These are phyloP conservation scores for Sebastes wilsoni DNA, from an alignment of 2,797 vertebrate species.

Conservation along the genomic window DNA sequence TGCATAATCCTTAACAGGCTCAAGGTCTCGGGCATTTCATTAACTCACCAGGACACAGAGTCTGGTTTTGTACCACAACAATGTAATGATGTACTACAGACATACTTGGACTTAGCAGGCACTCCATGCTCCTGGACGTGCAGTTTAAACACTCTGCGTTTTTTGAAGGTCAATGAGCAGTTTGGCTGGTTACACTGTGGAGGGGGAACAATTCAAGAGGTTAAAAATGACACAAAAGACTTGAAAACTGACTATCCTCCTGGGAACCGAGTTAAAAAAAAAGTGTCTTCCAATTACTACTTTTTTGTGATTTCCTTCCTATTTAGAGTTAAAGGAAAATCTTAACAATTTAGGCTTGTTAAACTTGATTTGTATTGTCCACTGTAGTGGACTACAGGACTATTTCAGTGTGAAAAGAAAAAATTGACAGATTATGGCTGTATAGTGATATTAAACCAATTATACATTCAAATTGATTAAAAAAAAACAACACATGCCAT, in stretches of 20 bases:
- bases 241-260: background rate
- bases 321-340: no score
- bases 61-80: background rate
- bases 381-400: no score
- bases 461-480: no score
- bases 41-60: background rate
- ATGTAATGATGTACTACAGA: background rate
- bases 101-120: conserved; percentile 73
- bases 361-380: no score
- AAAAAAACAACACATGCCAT: no score
- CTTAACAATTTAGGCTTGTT: no score
- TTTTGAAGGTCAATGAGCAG: conserved; percentile 81
- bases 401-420: no score
- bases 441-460: no score
- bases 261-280: no score
- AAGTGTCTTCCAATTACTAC: no score
- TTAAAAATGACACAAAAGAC: background rate
- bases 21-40: background rate
- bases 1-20: background rate
- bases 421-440: no score
- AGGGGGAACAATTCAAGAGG: background rate
- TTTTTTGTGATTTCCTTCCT: no score
- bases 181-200: conserved; percentile 73
- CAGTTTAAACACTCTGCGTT: conserved; percentile 74
- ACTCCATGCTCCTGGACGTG: conserved; percentile 73